These are phyloP conservation scores for Polydrusus tereticollis DNA, from an alignment of 2,888 invertebrate species.

Conservation along the genomic window DNA sequence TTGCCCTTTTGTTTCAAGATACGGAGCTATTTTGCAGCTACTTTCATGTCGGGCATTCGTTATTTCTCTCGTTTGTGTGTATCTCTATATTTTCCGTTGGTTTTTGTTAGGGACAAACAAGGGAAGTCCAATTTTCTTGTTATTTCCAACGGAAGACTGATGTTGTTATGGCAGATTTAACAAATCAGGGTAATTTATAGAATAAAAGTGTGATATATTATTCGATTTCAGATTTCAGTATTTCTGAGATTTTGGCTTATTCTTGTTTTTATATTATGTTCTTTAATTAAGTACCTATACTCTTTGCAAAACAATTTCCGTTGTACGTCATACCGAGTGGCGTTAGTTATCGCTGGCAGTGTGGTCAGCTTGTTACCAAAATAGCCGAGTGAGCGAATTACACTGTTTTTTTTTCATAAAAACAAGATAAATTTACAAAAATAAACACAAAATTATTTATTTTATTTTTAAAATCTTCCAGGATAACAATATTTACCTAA, in stretches of 20 bases:
- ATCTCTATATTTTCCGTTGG: neutral
- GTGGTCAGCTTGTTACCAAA: too few species aligned
- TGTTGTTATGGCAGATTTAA: neutral
- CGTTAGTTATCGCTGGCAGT: too few species aligned
- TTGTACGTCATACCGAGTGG: too few species aligned
- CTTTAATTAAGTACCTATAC: too few species aligned
- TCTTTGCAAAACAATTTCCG: too few species aligned
- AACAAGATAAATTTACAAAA: too few species aligned
- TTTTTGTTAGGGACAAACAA: neutral
- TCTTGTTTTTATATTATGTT: too few species aligned
- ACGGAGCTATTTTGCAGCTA: slow-evolving; percentile 15
- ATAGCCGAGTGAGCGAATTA: too few species aligned
- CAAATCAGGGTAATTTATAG: neutral
- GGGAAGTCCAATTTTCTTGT: neutral
- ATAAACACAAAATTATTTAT: too few species aligned
- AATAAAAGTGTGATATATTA: neutral
- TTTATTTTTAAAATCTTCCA: too few species aligned
- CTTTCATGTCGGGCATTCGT: slow-evolving; percentile 20
- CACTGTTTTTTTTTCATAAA: too few species aligned
- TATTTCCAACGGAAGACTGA: neutral
- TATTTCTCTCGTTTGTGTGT: slow-evolving; percentile 5
- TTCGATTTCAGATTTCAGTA: neutral
- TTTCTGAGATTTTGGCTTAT: neutral
- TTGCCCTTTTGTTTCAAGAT: slow-evolving; percentile 32
- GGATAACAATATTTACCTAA: too few species aligned